phyloP scores from a whole-genome alignment of 1,140 invertebrate species.

The Dolichoris vasculosae region DNA sequence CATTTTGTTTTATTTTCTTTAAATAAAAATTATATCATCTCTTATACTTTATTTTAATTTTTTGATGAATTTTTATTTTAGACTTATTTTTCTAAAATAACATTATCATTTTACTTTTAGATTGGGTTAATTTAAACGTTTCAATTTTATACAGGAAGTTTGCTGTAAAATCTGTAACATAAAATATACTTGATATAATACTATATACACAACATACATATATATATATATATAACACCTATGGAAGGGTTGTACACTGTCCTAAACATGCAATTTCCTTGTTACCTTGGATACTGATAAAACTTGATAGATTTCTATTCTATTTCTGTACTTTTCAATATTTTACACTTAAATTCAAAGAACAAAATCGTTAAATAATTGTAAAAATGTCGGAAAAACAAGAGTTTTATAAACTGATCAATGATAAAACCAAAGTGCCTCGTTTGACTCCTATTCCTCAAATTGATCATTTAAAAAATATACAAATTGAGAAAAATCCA shows the following conservation, averaged over 20 bases:
- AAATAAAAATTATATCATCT: constrained; percentile 8
- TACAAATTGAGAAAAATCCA: constrained; percentile 36
- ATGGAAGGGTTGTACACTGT: constrained; percentile 10
- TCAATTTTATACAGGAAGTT: background rate
- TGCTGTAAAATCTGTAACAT: background rate
- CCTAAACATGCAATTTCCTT: constrained; percentile 24
- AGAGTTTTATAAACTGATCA: constrained; percentile 53
- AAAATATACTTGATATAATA: background rate
- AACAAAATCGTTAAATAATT: background rate
- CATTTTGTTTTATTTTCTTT: constrained; percentile 73
- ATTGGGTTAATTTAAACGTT: background rate
- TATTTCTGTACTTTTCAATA: constrained; percentile 42
- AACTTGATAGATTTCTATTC: constrained; percentile 44
- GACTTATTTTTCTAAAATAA: background rate
- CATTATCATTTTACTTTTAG: background rate
- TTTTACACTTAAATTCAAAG: constrained; percentile 24
- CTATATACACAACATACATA: no score
- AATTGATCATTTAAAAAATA: constrained; percentile 29
- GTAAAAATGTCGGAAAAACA: constrained; percentile 50
- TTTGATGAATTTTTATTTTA: background rate
- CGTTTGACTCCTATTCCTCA: constrained; percentile 43
- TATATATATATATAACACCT: background rate
- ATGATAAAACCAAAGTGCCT: constrained; percentile 53
- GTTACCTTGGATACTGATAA: constrained; percentile 54
- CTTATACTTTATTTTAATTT: background rate